Conservation (phyloP, 1,140 invertebrate species). For the Drosophila tristis region DNA sequence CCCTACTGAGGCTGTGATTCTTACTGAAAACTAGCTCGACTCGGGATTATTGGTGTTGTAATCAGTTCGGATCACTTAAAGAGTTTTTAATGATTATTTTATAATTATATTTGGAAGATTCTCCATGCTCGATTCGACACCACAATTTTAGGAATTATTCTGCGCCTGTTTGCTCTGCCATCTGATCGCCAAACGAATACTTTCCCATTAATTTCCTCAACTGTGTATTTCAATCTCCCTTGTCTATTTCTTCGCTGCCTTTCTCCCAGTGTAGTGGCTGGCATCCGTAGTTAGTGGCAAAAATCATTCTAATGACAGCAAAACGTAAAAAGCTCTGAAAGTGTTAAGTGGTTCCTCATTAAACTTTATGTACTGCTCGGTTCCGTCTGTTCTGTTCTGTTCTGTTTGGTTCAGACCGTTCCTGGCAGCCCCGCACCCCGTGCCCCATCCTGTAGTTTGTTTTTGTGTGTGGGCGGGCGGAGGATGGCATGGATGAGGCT, state of each 20-base stretch:
- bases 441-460: slow-evolving; percentile 5
- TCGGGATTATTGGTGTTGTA: no score
- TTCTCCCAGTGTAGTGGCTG: slow-evolving; percentile 37
- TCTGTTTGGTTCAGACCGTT: slow-evolving; percentile 9
- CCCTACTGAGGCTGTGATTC: background rate
- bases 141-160: no score
- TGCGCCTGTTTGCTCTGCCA: no score
- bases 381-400: slow-evolving; percentile 13
- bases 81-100: no score
- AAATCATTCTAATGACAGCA: slow-evolving; percentile 83
- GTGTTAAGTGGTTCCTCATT: slow-evolving; percentile 84
- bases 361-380: slow-evolving; percentile 81
- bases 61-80: no score
- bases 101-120: no score
- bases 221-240: background rate
- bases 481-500: slow-evolving; percentile 35
- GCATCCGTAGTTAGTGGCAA: slow-evolving; percentile 75
- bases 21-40: background rate
- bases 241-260: background rate
- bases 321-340: slow-evolving; percentile 81
- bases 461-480: slow-evolving; percentile 47
- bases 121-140: no score
- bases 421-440: background rate
- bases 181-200: no score
- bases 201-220: no score